phyloP scores from a whole-genome alignment of 2,888 invertebrate species.

The Apodemia mormo region DNA sequence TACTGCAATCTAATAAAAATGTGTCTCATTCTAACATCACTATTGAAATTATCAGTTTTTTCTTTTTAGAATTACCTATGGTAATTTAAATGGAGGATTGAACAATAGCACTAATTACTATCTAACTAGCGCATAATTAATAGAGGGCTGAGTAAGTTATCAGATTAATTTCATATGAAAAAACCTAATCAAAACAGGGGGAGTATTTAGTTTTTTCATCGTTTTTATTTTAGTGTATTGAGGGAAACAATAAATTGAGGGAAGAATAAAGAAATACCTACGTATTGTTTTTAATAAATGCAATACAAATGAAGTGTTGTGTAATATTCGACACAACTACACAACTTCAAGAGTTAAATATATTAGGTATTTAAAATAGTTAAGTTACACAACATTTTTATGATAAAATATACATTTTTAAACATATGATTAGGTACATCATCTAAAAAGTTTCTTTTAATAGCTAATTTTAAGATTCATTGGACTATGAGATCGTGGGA shows the following conservation, averaged over 20 bases:
- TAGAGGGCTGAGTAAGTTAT: too few species aligned
- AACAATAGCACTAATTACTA: background rate
- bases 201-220: background rate
- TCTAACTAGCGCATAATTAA: background rate
- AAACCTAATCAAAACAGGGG: background rate
- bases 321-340: constrained; percentile 31
- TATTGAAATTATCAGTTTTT: too few species aligned
- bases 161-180: too few species aligned
- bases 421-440: background rate
- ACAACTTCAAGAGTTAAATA: too few species aligned
- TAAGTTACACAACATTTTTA: background rate
- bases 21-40: too few species aligned
- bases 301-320: constrained; percentile 36
- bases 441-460: background rate
- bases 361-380: too few species aligned
- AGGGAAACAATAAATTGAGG: too few species aligned
- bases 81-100: background rate
- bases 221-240: background rate
- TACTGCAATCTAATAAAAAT: too few species aligned
- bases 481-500: background rate
- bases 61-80: background rate
- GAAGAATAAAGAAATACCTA: background rate
- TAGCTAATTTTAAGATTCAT: background rate
- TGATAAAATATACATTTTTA: background rate
- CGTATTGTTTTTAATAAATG: constrained; percentile 19